Percentiles rank a stretch among this genome's conserved stretches.
phyloP scores from a whole-genome alignment of 2,888 invertebrate species.

The Drosophila prolongata region DNA sequence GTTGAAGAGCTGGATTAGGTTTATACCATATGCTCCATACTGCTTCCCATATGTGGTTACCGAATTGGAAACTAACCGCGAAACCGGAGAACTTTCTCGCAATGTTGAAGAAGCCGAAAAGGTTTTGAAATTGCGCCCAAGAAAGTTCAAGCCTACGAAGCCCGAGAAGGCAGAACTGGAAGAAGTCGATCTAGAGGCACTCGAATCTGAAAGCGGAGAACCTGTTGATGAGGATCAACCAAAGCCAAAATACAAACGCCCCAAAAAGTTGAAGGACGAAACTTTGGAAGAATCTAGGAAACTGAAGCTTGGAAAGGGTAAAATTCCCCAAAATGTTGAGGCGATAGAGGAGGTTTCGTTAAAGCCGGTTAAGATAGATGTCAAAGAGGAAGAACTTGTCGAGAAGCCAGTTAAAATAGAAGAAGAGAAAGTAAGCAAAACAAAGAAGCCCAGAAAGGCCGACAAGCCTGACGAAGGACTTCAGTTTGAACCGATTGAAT shows the following conservation, averaged over 20 bases:
- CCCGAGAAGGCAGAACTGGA: slow-evolving; percentile 86
- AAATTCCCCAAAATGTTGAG: slow-evolving; percentile 77
- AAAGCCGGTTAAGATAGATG: slow-evolving; percentile 70
- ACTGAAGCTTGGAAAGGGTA: slow-evolving; percentile 79
- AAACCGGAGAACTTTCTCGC: slow-evolving; percentile 88
- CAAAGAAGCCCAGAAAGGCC: slow-evolving; percentile 63
- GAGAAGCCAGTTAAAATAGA: slow-evolving; percentile 40
- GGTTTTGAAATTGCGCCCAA: slow-evolving; percentile 87
- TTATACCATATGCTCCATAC: slow-evolving; percentile 88
- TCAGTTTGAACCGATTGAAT: slow-evolving; percentile 54
- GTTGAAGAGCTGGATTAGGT: slow-evolving; percentile 89
- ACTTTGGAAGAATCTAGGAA: slow-evolving; percentile 63
- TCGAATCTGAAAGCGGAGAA: slow-evolving; percentile 71
- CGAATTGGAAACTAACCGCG: slow-evolving; percentile 85
- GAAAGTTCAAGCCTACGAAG: slow-evolving; percentile 86
- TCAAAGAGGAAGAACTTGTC: slow-evolving; percentile 25
- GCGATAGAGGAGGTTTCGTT: slow-evolving; percentile 80
- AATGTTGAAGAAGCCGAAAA: slow-evolving; percentile 89
- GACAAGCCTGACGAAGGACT: slow-evolving; percentile 55
- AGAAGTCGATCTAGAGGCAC: slow-evolving; percentile 82
- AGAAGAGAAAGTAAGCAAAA: slow-evolving; percentile 57
- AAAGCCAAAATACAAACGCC: slow-evolving; percentile 82
- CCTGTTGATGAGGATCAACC: slow-evolving; percentile 67
- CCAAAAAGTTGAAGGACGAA: slow-evolving; percentile 66
- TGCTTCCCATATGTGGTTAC: slow-evolving; percentile 74